Base-by-base conservation (phyloP, 1,140 invertebrate species). In the Drosophila pseudoobscura region DNA sequence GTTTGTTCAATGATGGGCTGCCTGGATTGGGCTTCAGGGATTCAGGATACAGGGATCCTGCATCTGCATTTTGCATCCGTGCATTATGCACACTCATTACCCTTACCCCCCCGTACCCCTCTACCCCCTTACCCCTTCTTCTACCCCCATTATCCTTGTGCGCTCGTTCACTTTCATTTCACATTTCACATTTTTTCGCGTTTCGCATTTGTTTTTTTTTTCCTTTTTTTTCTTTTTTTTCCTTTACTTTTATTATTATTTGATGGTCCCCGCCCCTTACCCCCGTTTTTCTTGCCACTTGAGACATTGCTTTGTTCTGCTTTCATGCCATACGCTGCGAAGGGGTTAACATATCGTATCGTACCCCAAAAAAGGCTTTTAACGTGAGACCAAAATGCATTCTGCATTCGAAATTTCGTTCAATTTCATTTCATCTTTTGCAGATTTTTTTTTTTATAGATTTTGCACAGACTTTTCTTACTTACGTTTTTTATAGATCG, bases 21-120 rank as follows among this genome's bases (percentile, higher is more conserved):
- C 64, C 24, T 26, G 24, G 24, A 26, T 26, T 26, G 24, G 24
- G 24, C 24, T 26, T 26, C 24, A 26, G 24, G 24, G 24, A 26
- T 26, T 26, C 24, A 5, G 24, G 24, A 5, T 20, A 20, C 24
- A 41, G 24, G 54, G 20, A 56, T 73, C 24, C 57, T 59, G 62
- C 64, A 55, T 35, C 61, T 65, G 58, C 62, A 60, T 64, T 54
- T 63, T 72, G 72, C 70, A 76, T 76, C 11, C 35, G 75, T 88
- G 82, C 82, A 87, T 87, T 87, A 88, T 88, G 83, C 83, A 88
- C 83, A 88, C 83, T 88, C 83, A 88, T 88, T 88, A 88, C 78
- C 78, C 83, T 53, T 63, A 64, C 72, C 39, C 13, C 13, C 15
- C 17, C 17, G 17, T 41, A 51, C 71, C 22, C 71, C 50, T 2